Percentiles rank a stretch among this genome's conserved stretches.
Conservation (phyloP, 2,113 vertebrate species). For the Psammodynastes pulverulentus region DNA sequence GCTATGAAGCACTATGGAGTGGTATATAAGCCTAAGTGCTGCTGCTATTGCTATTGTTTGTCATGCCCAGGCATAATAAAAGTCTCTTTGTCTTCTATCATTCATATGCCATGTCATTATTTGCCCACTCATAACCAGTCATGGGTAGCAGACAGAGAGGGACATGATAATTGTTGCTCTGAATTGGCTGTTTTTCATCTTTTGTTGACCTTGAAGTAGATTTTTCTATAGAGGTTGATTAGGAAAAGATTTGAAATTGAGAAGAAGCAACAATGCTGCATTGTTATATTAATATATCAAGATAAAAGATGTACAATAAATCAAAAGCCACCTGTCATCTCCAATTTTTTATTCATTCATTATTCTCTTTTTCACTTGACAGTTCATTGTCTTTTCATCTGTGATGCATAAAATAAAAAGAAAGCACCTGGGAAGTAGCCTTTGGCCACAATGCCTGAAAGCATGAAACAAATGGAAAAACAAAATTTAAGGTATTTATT, state of each 20-base stretch:
- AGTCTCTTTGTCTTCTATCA: neutral
- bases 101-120: too few relatives aligned
- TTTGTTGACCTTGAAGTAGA: neutral
- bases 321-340: neutral
- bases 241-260: neutral
- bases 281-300: neutral
- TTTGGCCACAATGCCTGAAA: neutral
- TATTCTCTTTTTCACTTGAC: neutral
- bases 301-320: neutral
- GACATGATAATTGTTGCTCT: neutral
- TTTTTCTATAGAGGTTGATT: neutral
- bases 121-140: neutral
- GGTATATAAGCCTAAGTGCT: neutral
- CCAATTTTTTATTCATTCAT: neutral
- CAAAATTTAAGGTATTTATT: neutral
- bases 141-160: neutral
- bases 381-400: neutral
- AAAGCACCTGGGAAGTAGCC: neutral
- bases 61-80: neutral
- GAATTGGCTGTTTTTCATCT: neutral
- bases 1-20: neutral
- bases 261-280: neutral
- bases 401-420: constrained; percentile 1
- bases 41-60: neutral
- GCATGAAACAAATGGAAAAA: neutral